Evolutionary conservation across 2,113 vertebrate species (phyloP), one percentile per base, ranked within the genome.

Genomic region (Centropus bengalensis): DNA sequence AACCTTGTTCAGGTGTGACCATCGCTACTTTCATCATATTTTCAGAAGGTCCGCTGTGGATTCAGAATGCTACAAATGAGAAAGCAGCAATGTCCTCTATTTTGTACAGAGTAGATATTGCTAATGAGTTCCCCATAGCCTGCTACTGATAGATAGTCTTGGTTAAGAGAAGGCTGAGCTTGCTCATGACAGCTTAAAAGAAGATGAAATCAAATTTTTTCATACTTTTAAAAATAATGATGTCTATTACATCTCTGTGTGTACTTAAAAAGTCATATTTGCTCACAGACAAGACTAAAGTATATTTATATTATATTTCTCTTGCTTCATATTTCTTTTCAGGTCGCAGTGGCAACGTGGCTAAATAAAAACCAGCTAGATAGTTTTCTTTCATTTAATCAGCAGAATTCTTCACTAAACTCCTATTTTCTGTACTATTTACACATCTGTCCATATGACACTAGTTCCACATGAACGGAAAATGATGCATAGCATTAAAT

Each of bases 41-140:
- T 8, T 7, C 10, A 60, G 49, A 16, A 30, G 2, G 79, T 51
- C 32, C 62, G 75, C 63, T 4, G 2, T 5, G 42, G 30, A 1
- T 4, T 5, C 1, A 1, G 47, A 21, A 47, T 4, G 14, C 26
- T 9, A 5, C 24, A 6, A 1, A 5, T 9, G 16, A 16, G 20
- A 19, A 6, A 58, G 24, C 51, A 38, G 51, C 23, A 19, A 7
- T 54, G 18, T 4, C 33, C 75, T 40, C n/a, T 3, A 3, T 7
- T 6, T 1, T 17, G 54, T 30, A 32, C 59, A 16, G 3, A 55
- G 55, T n/a, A 13, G 69, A 40, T 8, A 21, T 38, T 32, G 68
- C 20, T 33, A 22, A 3, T 0, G 2, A 10, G 33, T 3, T 64
- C 75, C 75, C 2, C 13, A 42, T 6, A 16, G 70, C 28, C 28